Base-by-base conservation (phyloP, 92 coral and sea anemone genomes). In the Bergia sp. region DNA sequence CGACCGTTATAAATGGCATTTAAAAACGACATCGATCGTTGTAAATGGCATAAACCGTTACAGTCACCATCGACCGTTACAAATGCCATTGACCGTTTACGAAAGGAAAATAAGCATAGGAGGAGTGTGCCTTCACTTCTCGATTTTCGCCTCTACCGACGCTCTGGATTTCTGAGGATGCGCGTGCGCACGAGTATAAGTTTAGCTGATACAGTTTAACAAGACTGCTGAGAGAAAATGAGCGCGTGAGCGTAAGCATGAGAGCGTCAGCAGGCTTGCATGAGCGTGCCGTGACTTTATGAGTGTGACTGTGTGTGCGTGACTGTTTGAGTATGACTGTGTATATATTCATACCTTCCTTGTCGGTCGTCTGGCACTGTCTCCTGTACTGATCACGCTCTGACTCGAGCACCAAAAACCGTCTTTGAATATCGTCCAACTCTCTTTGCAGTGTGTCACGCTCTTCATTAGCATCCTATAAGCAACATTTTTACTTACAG, bases 361-460 rank as follows among this genome's bases (percentile, higher is more conserved):
- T 93, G 11, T 91, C 96, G 55, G 92, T 92, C 80, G 89, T 80
- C 82, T 93, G 89, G 49, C 93, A 92, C 45, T 93, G 92, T 36
- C 98, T 91, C 61, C 87, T 91, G 83, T 95, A 95, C 83, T 92
- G 89, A 76, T 92, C 94, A 23, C 96, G 91, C 64, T 95, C 96
- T 36, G 89, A 90, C 72, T 93, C 93, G 5, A 92, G 88, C 37
- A 81, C 86, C 40, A 84, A 42, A 43, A 92, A 53, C 91, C 92
- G 94, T 3, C 93, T 82, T 40, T 93, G 96, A 38, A 95, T 37
- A 39, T 89, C 88, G 7, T 89, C 76, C 29, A 89, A 42, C 81
- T 95, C 98, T 81, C 69, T 87, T 86, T 88, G 95, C 47, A 93
- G 89, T 64, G 91, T 90, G 89, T 95, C 98, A 41, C 95, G 86